Conservation (phyloP, 2,797 vertebrate genomes). For the Coendou prehensilis region DNA sequence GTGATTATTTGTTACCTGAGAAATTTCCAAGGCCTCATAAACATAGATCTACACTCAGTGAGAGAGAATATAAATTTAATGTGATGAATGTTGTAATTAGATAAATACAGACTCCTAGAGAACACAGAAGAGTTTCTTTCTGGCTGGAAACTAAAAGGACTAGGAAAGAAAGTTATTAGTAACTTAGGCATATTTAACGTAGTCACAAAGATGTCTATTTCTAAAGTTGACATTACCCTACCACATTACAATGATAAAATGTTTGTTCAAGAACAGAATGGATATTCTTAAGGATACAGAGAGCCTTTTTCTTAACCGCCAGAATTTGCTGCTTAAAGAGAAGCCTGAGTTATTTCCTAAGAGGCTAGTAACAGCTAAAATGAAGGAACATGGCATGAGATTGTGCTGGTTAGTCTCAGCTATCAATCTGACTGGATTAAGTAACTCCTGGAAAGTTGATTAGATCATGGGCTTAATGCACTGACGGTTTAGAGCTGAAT, state of each 20-base stretch:
- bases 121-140: not conserved
- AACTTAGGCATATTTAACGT: not conserved
- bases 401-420: not conserved
- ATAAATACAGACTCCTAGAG: not conserved
- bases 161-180: not conserved
- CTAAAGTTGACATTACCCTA: not conserved
- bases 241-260: not conserved
- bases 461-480: not conserved
- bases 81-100: not conserved
- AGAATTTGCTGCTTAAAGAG: not conserved
- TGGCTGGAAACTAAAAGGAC: not conserved
- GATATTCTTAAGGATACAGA: not conserved
- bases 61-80: not conserved
- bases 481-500: not conserved
- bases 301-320: not conserved
- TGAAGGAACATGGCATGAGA: not conserved
- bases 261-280: not conserved
- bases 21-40: not conserved
- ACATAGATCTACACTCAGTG: not conserved
- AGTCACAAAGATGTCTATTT: not conserved
- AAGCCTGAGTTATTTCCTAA: not conserved
- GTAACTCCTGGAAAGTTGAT: not conserved
- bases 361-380: not conserved
- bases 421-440: not conserved
- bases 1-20: not conserved